These are phyloP conservation scores for Salmo trutta DNA, from an alignment of 2,797 vertebrate species.

Conservation along the genomic window DNA sequence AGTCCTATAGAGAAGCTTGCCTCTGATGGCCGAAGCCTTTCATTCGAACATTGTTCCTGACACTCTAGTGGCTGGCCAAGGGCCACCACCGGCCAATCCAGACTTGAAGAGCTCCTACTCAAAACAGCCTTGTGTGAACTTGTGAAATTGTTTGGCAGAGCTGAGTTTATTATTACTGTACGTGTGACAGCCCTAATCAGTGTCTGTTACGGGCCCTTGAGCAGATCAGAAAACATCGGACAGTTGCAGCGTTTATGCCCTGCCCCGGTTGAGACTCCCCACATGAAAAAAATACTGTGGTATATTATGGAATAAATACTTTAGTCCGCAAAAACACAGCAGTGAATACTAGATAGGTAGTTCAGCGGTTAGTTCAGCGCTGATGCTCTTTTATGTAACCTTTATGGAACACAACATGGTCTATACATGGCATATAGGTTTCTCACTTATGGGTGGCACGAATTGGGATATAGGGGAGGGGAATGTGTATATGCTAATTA, in stretches of 20 bases:
- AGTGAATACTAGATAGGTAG: no score
- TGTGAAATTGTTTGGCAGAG: constrained; percentile 29
- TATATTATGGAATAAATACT: no score
- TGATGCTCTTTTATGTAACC: no score
- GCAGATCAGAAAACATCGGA: constrained; percentile 32
- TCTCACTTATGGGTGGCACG: no score
- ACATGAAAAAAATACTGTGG: no score
- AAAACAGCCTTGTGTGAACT: constrained; percentile 16
- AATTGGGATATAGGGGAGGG: no score
- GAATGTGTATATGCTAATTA: no score
- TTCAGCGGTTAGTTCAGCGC: no score
- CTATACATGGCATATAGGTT: not conserved
- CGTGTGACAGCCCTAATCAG: constrained; percentile 45
- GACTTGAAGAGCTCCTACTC: constrained; percentile 27
- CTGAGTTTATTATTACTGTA: constrained; percentile 37
- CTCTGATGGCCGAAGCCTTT: constrained; percentile 39
- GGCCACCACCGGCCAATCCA: constrained; percentile 29
- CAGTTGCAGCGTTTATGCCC: constrained; percentile 29
- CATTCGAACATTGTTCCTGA: constrained; percentile 28
- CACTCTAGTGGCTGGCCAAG: constrained; percentile 21
- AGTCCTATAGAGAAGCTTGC: constrained; percentile 43
- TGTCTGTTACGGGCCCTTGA: constrained; percentile 26
- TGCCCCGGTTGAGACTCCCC: no score
- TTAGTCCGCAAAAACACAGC: no score
- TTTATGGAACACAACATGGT: no score